These are phyloP conservation scores for Ethmia dodecea DNA, from an alignment of 2,888 invertebrate species.

Conservation along the genomic window DNA sequence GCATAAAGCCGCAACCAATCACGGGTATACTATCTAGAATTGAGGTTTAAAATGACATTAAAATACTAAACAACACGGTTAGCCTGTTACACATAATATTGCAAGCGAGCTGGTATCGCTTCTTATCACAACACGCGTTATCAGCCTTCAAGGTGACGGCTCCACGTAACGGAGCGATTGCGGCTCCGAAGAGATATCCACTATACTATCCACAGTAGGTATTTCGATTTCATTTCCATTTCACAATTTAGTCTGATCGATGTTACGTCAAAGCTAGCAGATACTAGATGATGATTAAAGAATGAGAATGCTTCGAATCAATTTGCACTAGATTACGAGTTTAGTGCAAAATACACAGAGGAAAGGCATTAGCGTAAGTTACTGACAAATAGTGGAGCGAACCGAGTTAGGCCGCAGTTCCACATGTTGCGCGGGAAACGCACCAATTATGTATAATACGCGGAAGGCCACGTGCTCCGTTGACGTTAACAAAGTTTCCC, in stretches of 20 bases:
- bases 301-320: no score
- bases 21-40: no score
- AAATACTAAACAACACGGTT: neutral
- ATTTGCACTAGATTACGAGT: no score
- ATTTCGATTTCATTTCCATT: slow-evolving; percentile 29
- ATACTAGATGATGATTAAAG: no score
- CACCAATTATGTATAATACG: slow-evolving; percentile 62
- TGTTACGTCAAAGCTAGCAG: no score
- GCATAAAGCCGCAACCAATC: no score
- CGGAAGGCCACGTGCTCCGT: slow-evolving; percentile 73
- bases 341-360: no score
- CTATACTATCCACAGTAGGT: no score
- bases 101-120: slow-evolving; percentile 26
- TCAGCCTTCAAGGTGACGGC: slow-evolving; percentile 70
- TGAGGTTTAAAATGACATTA: no score
- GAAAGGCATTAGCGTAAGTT: no score
- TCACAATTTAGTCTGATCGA: slow-evolving; percentile 17
- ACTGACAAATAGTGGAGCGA: no score
- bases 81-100: neutral
- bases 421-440: slow-evolving; percentile 44
- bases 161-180: slow-evolving; percentile 58
- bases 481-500: slow-evolving; percentile 77
- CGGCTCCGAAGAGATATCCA: slow-evolving; percentile 41
- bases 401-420: slow-evolving; percentile 8
- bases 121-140: slow-evolving; percentile 50